Base-by-base conservation (phyloP, 1,140 invertebrate species). In the Philaenus spumarius region DNA sequence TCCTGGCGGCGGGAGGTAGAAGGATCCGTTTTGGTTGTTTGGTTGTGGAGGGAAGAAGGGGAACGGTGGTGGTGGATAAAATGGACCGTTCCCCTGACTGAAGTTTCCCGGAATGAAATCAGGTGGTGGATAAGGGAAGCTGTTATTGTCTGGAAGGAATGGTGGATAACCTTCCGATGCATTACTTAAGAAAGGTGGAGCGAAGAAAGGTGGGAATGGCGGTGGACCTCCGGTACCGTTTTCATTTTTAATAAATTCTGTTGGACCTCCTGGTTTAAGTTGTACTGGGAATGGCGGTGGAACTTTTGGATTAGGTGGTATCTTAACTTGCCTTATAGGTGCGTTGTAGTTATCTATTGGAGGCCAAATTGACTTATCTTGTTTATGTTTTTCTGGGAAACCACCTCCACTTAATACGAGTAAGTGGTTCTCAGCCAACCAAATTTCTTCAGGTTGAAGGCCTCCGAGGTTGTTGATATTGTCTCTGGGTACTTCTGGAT, bases 241-340 rank as follows among this genome's bases (percentile, higher is more conserved):
- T 17, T 59, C 54, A 20, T 62, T 75, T 39, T 82, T 82, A 63
- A 89, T 76, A 71, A 89, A 82, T 73, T 86, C 79, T 63, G 88
- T 77, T 60, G 89, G 88, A 62, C 87, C 90, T 58, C 82, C 80
- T 62, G 90, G 86, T 63, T 79, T 80, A 66, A 93, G 80, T 73
- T 88, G 87, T 69, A 93, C 82, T 65, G 89, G 90, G 83, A 93
- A 93, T 68, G 90, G 90, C 75, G 90, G 90, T 71, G 90, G 88
- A 63, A 92, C 80, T 71, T 83, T 83, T 0, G 86, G 86, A 67
- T 80, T 81, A 6, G 77, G 66, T 5, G 87, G 86, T 65, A 90
- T 78, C 70, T 87, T 87, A 62, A 92, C 85, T 72, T 87, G 87
- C 62, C 89, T 79, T 62, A 79, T 77, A 5, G 89, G 88, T 37